phyloP scores from a whole-genome alignment of 2,113 vertebrate species.

The Hemichromis elongatus region DNA sequence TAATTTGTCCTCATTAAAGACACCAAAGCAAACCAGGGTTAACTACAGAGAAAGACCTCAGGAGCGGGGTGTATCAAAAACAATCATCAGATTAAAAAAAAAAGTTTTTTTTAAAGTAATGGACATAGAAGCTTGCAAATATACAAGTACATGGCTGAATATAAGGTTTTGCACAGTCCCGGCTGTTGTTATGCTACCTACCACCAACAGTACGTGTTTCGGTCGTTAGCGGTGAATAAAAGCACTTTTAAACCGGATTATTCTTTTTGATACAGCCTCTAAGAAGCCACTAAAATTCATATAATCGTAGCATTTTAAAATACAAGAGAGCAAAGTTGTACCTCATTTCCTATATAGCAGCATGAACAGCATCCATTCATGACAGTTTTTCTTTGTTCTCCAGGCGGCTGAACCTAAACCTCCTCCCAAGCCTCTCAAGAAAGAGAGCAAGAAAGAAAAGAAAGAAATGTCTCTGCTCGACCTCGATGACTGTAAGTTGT shows the following conservation, averaged over 20 bases:
- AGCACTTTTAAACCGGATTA: not conserved
- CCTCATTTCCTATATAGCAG: not conserved
- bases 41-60: not conserved
- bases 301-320: not conserved
- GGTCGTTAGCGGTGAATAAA: not conserved
- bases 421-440: slow-evolving; percentile 64
- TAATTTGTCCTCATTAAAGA: not conserved
- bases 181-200: not conserved
- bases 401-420: slow-evolving; percentile 68
- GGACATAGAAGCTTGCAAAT: not conserved
- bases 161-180: not conserved
- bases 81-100: not conserved
- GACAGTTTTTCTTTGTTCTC: not conserved
- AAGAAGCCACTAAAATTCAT: not conserved
- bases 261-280: not conserved
- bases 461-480: slow-evolving; percentile 95
- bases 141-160: not conserved
- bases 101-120: not conserved
- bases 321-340: not conserved
- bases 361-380: not conserved
- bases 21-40: not conserved
- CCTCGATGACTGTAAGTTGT: slow-evolving; percentile 90
- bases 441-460: slow-evolving; percentile 69
- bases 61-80: not conserved
- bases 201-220: not conserved